Base-by-base conservation (phyloP, 2,797 vertebrate species). In the Acrossocheilus fasciatus region DNA sequence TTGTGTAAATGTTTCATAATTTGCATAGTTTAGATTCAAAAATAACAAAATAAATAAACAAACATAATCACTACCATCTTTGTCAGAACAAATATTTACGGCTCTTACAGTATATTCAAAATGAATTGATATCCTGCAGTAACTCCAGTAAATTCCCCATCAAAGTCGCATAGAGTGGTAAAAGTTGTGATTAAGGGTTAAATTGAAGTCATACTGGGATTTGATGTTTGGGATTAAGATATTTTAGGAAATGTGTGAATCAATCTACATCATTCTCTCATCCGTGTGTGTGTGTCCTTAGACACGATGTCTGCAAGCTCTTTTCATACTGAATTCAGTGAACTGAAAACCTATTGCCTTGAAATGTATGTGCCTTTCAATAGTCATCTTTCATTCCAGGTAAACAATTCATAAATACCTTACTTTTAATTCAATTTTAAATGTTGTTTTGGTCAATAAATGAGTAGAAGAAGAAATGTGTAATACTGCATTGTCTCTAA, bases 311-410 rank as follows among this genome's bases (percentile, higher is more conserved):
- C n/a, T 18, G 23, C 77, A 10, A 43, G 14, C 57, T 64, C 36
- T 43, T 34, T 76, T 36, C 41, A 59, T 59, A 79, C 57, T 26
- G 57, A 64, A 45, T 79, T 45, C 15, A 80, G 30, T 30, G 8
- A 8, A 45, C 77, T 80, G 14, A 80, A 79, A 79, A 45, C n/a
- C 36, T n/a, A 14, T 79, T n/a, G 57, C 57, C 77, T 80, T 80
- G 77, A 80, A 64, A 80, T 62, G n/a, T n/a, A 4, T 36, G 34
- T 36, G 34, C 34, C 34, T 36, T 36, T 36, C 34, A 80, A 18
- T 52, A 79, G 14, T 78, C 20, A 36, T 52, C 4, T 34, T 52
- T 14, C 36, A 52, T 57, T 59, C 50, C 1, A 9, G 34, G 12
- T n/a, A 59, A 78, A 78, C 0, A 10, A 62, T 23, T 23, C 1